phyloP scores from a whole-genome alignment of 2,797 vertebrate species.

The Selene dorsalis region DNA sequence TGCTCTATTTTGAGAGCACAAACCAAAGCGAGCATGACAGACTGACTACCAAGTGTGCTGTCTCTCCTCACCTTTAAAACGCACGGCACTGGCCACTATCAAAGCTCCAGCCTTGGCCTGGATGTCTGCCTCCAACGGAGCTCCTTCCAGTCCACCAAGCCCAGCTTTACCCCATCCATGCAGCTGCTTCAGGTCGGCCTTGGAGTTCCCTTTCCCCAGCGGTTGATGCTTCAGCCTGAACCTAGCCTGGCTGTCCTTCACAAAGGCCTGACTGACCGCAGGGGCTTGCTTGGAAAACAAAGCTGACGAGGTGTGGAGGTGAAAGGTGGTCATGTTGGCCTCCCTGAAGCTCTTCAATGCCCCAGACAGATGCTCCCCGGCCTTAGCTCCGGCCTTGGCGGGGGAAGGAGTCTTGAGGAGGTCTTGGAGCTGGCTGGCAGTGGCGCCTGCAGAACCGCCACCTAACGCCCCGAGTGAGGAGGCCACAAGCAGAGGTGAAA shows the following conservation, averaged over 20 bases:
- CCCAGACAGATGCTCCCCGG: constrained; percentile 44
- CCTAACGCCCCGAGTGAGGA: constrained; percentile 69
- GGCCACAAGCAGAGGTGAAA: constrained; percentile 78
- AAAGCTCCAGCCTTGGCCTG: constrained; percentile 70
- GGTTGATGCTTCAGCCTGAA: constrained; percentile 69
- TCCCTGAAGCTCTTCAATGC: constrained; percentile 58
- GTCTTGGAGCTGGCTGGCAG: constrained; percentile 70
- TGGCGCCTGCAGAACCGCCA: constrained; percentile 65
- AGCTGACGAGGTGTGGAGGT: constrained; percentile 61
- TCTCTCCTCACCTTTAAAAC: constrained; percentile 77
- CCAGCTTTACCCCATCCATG: constrained; percentile 70
- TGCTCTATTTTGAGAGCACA: neutral
- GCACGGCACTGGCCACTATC: constrained; percentile 69
- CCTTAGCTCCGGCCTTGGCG: neutral
- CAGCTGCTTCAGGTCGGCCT: constrained; percentile 71
- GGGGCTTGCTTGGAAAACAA: constrained; percentile 75
- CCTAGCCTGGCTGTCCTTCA: constrained; percentile 59
- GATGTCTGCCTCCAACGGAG: constrained; percentile 53
- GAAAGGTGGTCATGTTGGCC: constrained; percentile 72
- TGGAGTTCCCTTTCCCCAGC: constrained; percentile 64
- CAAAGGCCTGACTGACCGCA: constrained; percentile 63
- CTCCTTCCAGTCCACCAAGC: constrained; percentile 60
- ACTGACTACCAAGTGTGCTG: neutral
- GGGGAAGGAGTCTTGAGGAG: constrained; percentile 59
- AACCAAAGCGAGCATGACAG: neutral